phyloP scores from a whole-genome alignment of 2,888 invertebrate genomes.

The Torymus auratus region DNA sequence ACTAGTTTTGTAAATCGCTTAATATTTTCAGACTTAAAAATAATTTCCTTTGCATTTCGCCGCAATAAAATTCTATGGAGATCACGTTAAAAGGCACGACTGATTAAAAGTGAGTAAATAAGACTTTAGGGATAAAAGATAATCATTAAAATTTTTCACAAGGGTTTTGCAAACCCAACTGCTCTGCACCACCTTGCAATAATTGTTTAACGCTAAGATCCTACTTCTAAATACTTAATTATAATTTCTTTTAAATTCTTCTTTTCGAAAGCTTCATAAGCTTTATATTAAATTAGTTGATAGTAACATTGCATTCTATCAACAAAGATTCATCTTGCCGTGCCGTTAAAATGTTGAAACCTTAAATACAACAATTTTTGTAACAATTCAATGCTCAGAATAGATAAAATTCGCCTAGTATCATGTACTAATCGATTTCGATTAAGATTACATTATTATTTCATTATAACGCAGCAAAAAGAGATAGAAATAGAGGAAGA shows the following conservation, averaged over 20 bases:
- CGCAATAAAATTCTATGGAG: slow-evolving; percentile 69
- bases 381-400: slow-evolving; percentile 38
- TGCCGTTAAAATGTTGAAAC: slow-evolving; percentile 54
- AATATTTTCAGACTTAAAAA: slow-evolving; percentile 66
- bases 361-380: slow-evolving; percentile 49
- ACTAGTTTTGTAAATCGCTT: slow-evolving; percentile 58
- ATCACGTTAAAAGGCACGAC: slow-evolving; percentile 73
- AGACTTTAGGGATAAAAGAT: slow-evolving; percentile 68
- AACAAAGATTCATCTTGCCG: slow-evolving; percentile 49
- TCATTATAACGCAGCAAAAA: slow-evolving; percentile 41
- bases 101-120: slow-evolving; percentile 71
- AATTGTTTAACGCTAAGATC: slow-evolving; percentile 34
- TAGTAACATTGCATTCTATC: slow-evolving; percentile 24
- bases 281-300: slow-evolving; percentile 26
- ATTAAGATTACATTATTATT: slow-evolving; percentile 49
- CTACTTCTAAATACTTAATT: slow-evolving; percentile 44
- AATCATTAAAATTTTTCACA: slow-evolving; percentile 64
- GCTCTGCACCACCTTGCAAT: slow-evolving; percentile 45
- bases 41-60: slow-evolving; percentile 66
- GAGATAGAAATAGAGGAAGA: slow-evolving; percentile 32
- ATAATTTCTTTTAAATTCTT: slow-evolving; percentile 41
- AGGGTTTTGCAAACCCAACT: slow-evolving; percentile 46
- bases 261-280: slow-evolving; percentile 49
- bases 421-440: slow-evolving; percentile 41
- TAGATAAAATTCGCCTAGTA: slow-evolving; percentile 52